Evolutionary conservation across 2,113 vertebrate species (phyloP), one percentile per base, ranked within the genome.

Genomic region (Elachura formosa): DNA sequence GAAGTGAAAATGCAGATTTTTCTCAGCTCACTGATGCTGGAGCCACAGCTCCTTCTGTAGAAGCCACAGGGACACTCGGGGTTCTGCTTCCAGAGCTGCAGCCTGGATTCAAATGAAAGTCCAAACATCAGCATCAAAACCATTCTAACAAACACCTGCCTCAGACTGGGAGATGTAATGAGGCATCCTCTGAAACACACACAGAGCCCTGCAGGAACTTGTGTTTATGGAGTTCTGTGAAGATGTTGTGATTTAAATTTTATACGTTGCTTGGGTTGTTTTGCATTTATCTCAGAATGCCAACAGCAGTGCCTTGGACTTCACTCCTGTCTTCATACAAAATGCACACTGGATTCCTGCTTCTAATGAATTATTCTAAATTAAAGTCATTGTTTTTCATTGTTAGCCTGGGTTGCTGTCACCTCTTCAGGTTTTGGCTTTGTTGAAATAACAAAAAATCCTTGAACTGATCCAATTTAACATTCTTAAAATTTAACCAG

Each of bases 321-420:
- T 64, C 34, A 34, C 34, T 84, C 66, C 51, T 5, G 13, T 33
- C 85, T 31, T 63, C 90, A 36, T 22, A 11, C 25, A 23, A 46
- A 41, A 54, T 6, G 18, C 49, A 17, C 38, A 0, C 14, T 41
- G 45, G 45, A 19, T 93, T 93, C 71, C 33, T 64, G 41, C 51
- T 56, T 62, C 84, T 73, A 83, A 90, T 72, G 36, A 89, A 86
- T 84, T 69, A 89, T 89, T 91, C 45, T 66, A 89, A 89, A 91
- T 87, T 81, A 88, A 81, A 78, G 34, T 21, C 15, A 26, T 38
- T 74, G 43, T 6, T 84, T 84, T 73, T 45, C 26, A 84, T 82
- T 71, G 36, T 67, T 62, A 62, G 29, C 56, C 48, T 45, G n/a
- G 21, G 7, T 78, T 78, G 46, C 43, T 58, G 34, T 74, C 66